Evolutionary conservation across 2,113 vertebrate species (phyloP).

Genomic region (Actenoides hombroni): DNA sequence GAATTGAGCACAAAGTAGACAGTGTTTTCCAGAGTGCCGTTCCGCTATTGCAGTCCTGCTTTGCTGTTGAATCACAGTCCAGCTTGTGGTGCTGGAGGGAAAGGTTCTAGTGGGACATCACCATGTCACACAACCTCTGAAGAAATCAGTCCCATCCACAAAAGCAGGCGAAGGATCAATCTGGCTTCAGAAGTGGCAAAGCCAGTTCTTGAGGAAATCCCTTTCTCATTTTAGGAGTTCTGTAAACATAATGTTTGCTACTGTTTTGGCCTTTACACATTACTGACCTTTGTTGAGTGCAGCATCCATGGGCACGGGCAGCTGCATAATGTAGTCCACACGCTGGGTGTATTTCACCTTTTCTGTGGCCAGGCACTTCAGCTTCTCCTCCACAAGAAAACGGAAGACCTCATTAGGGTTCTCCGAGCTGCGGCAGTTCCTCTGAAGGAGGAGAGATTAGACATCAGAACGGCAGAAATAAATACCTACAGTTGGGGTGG

Average conservation of each 20-base stretch:
- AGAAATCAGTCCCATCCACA: not conserved
- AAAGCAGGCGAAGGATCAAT: not conserved
- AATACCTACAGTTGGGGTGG: not conserved
- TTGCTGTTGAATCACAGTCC: not conserved
- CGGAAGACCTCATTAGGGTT: conserved; percentile 97
- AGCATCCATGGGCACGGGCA: conserved; percentile 95
- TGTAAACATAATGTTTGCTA: not conserved
- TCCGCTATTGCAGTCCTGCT: not conserved
- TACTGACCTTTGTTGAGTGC: conserved; percentile 92
- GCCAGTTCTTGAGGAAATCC: not conserved
- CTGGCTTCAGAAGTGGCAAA: not conserved
- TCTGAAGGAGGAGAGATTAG: conserved; percentile 70
- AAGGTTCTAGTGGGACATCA: not conserved
- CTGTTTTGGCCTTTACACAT: not conserved
- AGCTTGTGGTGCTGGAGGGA: not conserved
- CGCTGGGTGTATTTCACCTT: conserved; percentile 98
- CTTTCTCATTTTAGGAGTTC: not conserved
- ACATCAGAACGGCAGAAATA: not conserved
- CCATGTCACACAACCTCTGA: not conserved
- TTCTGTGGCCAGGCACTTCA: conserved; percentile 94
- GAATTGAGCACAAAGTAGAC: not conserved
- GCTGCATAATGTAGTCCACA: conserved; percentile 96
- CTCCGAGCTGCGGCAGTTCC: conserved; percentile 93
- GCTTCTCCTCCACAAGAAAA: conserved; percentile 95
- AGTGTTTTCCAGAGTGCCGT: not conserved